Evolutionary conservation across 1,140 invertebrate species (phyloP).

Genomic region (Spodoptera litura): DNA sequence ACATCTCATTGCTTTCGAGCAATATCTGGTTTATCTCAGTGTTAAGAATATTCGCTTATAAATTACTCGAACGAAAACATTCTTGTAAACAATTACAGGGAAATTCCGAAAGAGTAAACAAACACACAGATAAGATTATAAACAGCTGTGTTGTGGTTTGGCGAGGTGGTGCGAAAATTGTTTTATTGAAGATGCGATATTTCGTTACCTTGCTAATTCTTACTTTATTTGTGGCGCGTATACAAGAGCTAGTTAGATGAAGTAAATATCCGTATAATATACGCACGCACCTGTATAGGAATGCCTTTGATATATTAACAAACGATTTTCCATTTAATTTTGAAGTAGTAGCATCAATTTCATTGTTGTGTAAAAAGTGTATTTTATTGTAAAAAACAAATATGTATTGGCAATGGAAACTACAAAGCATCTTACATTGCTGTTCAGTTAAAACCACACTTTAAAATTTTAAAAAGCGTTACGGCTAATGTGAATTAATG

Average conservation of each 20-base stretch:
- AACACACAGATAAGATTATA: slow-evolving; percentile 35
- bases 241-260: background rate
- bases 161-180: background rate
- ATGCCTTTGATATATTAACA: too few relatives aligned
- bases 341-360: too few relatives aligned
- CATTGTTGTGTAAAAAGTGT: too few relatives aligned
- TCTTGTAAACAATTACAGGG: slow-evolving; percentile 23
- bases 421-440: too few relatives aligned
- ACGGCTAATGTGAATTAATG: too few relatives aligned
- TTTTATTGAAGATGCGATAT: background rate
- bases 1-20: background rate
- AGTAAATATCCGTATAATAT: too few relatives aligned
- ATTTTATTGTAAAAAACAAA: too few relatives aligned
- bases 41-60: slow-evolving; percentile 10
- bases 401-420: too few relatives aligned
- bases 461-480: too few relatives aligned
- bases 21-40: slow-evolving; percentile 34
- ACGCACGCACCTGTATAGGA: too few relatives aligned
- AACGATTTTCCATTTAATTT: too few relatives aligned
- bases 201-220: background rate
- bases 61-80: slow-evolving; percentile 40
- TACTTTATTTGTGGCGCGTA: background rate
- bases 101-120: slow-evolving; percentile 37
- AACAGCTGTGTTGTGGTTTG: slow-evolving; percentile 39
- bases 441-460: too few relatives aligned